Conservation (phyloP, 2,797 vertebrate species). For the Siniperca undulata region DNA sequence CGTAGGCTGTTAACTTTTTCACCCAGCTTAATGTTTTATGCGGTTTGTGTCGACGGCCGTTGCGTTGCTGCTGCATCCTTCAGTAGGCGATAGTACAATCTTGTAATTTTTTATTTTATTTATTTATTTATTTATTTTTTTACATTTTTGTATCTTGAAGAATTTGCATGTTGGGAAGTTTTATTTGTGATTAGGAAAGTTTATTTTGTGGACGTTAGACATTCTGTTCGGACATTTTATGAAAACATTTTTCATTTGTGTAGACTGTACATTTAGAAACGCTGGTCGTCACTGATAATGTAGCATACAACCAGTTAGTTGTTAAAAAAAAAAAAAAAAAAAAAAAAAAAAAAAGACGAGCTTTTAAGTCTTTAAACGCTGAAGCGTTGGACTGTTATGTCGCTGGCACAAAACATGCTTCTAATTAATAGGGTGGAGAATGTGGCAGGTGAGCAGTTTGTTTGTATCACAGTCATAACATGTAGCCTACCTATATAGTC, state of each 20-base stretch:
- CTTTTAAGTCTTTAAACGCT: conserved; percentile 10
- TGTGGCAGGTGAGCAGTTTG: conserved; percentile 75
- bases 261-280: conserved; percentile 10
- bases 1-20: conserved; percentile 82
- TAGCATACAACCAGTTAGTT: not conserved
- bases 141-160: not conserved
- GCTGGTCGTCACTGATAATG: not conserved
- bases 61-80: conserved; percentile 63
- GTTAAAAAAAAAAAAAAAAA: not conserved
- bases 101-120: not conserved
- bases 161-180: conserved; percentile 62
- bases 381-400: conserved; percentile 32
- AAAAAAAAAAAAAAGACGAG: not conserved
- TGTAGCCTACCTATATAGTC: conserved; percentile 8
- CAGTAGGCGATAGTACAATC: conserved; percentile 37
- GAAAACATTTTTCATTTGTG: not conserved
- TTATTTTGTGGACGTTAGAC: conserved; percentile 47
- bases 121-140: not conserved
- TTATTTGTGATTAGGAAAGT: conserved; percentile 58
- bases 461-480: conserved; percentile 48
- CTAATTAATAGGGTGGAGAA: conserved; percentile 47
- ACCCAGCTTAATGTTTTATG: conserved; percentile 74
- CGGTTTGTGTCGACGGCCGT: conserved; percentile 69
- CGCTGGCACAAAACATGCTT: conserved; percentile 39
- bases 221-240: conserved; percentile 36